Conservation (phyloP, 2,888 invertebrate species). For the Ephialtes manifestator region DNA sequence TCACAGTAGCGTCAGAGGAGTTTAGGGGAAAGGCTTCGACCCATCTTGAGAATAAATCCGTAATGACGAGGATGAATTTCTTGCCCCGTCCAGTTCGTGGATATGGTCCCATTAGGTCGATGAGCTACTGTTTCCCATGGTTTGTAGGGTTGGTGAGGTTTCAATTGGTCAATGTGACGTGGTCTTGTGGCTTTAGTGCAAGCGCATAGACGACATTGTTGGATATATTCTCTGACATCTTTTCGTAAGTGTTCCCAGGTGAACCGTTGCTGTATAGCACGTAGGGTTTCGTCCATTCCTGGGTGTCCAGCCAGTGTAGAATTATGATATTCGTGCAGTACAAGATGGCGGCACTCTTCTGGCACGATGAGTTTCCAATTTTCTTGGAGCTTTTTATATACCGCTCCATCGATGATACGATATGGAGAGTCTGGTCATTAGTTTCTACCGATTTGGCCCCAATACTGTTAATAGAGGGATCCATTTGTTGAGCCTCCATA, state of each 20-base stretch:
- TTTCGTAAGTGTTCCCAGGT: background rate
- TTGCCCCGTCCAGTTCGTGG: background rate
- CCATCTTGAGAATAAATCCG: slow-evolving; percentile 71
- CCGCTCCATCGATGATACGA: background rate
- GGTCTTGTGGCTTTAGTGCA: background rate
- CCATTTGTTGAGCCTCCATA: background rate
- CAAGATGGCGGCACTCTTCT: background rate
- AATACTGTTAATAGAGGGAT: background rate
- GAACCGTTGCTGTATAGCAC: background rate
- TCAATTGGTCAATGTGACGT: background rate
- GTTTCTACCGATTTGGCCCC: background rate
- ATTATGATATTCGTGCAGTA: background rate
- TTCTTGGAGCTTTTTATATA: too few species aligned
- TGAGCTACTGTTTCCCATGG: background rate
- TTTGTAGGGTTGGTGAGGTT: background rate
- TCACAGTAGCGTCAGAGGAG: background rate
- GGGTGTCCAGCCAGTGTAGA: background rate
- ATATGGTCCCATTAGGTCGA: slow-evolving; percentile 16
- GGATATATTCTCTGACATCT: background rate
- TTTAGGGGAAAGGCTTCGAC: slow-evolving; percentile 65
- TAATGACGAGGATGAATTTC: slow-evolving; percentile 66
- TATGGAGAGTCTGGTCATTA: background rate
- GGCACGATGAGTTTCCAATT: background rate
- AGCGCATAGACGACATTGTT: background rate
- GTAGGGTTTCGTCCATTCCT: background rate